These are phyloP conservation scores for Chaetura pelagica DNA, from an alignment of 2,113 vertebrate species.

Conservation along the genomic window DNA sequence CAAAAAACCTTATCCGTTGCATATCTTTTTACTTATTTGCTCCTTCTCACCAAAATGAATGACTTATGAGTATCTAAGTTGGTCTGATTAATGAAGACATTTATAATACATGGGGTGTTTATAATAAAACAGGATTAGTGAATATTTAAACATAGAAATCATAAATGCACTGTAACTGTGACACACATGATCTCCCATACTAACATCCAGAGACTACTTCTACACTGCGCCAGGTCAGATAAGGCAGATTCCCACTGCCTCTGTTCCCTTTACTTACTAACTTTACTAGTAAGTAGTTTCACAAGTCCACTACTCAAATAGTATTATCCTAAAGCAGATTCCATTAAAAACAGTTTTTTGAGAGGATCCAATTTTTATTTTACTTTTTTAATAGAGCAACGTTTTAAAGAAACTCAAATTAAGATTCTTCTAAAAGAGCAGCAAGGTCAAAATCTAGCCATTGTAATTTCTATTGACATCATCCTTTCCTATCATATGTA, in stretches of 20 bases:
- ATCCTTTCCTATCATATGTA: neutral
- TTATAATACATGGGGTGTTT: neutral
- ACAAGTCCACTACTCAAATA: neutral
- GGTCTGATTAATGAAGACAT: neutral
- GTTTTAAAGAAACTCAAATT: neutral
- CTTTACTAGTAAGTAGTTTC: neutral
- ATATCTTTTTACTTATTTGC: neutral
- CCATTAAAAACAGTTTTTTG: neutral
- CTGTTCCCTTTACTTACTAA: neutral
- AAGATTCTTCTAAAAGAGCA: neutral
- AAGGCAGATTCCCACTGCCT: neutral
- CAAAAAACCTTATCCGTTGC: neutral
- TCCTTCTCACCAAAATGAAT: neutral
- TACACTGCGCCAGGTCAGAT: neutral
- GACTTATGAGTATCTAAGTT: neutral
- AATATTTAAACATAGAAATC: constrained; percentile 13
- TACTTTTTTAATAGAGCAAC: neutral
- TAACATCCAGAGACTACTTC: neutral
- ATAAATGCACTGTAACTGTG: neutral
- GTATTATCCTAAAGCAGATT: neutral
- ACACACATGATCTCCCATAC: neutral
- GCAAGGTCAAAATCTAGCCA: neutral
- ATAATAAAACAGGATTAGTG: neutral
- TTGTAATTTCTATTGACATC: neutral
- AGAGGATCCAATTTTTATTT: neutral